Base-by-base conservation (phyloP, 2,888 invertebrate genomes). In the Harpalus rufipes region DNA sequence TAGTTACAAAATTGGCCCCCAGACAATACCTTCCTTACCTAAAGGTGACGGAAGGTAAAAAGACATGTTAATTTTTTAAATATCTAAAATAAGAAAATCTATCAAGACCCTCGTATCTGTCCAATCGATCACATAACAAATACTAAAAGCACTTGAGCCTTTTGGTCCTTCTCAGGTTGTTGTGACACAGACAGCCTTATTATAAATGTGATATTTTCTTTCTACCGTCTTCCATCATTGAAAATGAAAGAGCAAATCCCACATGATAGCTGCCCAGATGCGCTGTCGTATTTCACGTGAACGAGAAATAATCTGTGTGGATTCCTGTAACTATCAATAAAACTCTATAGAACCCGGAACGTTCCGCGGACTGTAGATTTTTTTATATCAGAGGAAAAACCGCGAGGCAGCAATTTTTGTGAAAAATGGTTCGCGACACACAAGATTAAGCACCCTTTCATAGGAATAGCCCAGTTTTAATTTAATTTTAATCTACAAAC, bases 271-370 rank as follows among this genome's bases (percentile, higher is more conserved):
- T 21, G 61, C 21, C 21, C 21, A 61, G 61, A 61, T 61, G 61
- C 21, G 21, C 61, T 6, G 14, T 21, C 3, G 10, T 61, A 21
- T 21, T 61, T 61, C 21, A 61, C 18, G 61, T 12, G 39, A 65
- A 65, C 65, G 65, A 32, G 32, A 65, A 32, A 21, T 65, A 65
- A 39, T 65, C 25, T n/a, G 10, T 5, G 65, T 21, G 21, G 32
- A 65, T 65, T 65, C 32, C 12, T 32, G 21, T 65, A 65, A 65
- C 65, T 65, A 65, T 65, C 65, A 39, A 65, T 65, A 65, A 65
- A 65, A 32, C 10, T 65, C 65, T 65, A 65, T 65, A 65, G 65
- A 65, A 32, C 6, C 10, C 65, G 12, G 32, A 32, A 65, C 10
- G 12, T 4, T 7, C 39, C n/a, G 10, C 1, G n/a, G n/a, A 10